phyloP scores from a whole-genome alignment of 2,888 invertebrate species.

The Gastrophysa polygoni region DNA sequence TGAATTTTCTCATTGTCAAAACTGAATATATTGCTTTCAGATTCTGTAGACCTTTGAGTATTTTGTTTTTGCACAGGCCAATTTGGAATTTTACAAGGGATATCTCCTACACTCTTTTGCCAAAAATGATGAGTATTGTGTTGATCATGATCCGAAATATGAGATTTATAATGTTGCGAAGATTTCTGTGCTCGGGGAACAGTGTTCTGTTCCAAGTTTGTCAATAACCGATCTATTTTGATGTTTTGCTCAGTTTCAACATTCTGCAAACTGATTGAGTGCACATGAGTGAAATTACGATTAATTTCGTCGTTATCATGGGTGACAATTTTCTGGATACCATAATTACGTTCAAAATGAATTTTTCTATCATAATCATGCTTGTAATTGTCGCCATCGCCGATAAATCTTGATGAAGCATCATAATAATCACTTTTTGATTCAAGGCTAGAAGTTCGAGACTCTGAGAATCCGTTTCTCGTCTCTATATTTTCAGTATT shows the following conservation, averaged over 20 bases:
- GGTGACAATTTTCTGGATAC: constrained; percentile 49
- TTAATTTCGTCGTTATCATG: constrained; percentile 31
- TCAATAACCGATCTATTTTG: constrained; percentile 62
- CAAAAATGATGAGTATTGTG: constrained; percentile 60
- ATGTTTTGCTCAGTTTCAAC: constrained; percentile 71
- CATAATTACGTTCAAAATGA: constrained; percentile 57
- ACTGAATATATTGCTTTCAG: constrained; percentile 75
- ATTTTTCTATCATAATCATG: constrained; percentile 56
- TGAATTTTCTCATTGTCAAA: constrained; percentile 79
- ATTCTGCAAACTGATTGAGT: constrained; percentile 72
- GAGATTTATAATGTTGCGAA: constrained; percentile 31
- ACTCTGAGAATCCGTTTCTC: constrained; percentile 59
- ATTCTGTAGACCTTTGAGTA: constrained; percentile 68
- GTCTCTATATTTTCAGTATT: constrained; percentile 47
- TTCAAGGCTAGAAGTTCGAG: constrained; percentile 72
- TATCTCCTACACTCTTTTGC: constrained; percentile 63
- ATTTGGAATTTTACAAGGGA: constrained; percentile 61
- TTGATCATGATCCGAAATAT: constrained; percentile 31
- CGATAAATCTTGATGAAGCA: constrained; percentile 53
- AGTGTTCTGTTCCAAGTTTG: constrained; percentile 60
- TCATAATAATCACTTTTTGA: constrained; percentile 69
- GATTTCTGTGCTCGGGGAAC: constrained; percentile 56
- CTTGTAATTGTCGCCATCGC: constrained; percentile 41
- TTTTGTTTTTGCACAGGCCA: constrained; percentile 49
- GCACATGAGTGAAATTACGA: constrained; percentile 60